Evolutionary conservation across 2,888 invertebrate genomes (phyloP).

Genomic region (Atherix ibis): DNA sequence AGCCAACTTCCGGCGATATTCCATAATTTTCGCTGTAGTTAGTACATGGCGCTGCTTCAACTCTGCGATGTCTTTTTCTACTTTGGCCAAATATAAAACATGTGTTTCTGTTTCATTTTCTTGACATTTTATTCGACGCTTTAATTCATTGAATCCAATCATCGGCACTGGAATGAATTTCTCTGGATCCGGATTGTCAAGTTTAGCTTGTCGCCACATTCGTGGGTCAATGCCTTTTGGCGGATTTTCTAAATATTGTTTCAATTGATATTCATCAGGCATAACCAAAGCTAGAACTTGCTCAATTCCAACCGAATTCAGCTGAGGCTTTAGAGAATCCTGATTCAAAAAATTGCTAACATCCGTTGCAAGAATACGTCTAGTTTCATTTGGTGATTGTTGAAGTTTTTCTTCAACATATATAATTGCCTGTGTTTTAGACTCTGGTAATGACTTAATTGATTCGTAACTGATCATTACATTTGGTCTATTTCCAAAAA

Average conservation of each 20-base stretch:
- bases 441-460: constrained; percentile 61
- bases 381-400: constrained; percentile 42
- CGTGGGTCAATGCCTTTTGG: constrained; percentile 83
- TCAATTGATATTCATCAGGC: constrained; percentile 61
- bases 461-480: constrained; percentile 62
- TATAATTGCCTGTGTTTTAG: constrained; percentile 60
- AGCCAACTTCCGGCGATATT: constrained; percentile 64
- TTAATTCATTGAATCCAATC: constrained; percentile 70
- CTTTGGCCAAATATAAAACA: constrained; percentile 61
- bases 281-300: constrained; percentile 56
- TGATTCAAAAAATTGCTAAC: constrained; percentile 54
- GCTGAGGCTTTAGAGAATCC: constrained; percentile 51
- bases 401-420: constrained; percentile 55
- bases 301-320: constrained; percentile 54
- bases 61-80: constrained; percentile 59
- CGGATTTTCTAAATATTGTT: constrained; percentile 80
- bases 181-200: constrained; percentile 85
- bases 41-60: constrained; percentile 68
- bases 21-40: constrained; percentile 63
- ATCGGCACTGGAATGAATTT: constrained; percentile 87
- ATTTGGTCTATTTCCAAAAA: constrained; percentile 75
- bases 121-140: constrained; percentile 69
- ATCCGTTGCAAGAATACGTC: constrained; percentile 58
- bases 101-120: constrained; percentile 72
- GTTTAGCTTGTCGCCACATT: constrained; percentile 91